Base-by-base conservation (phyloP, 2,797 vertebrate species). In the Synaphobranchus kaupii region DNA sequence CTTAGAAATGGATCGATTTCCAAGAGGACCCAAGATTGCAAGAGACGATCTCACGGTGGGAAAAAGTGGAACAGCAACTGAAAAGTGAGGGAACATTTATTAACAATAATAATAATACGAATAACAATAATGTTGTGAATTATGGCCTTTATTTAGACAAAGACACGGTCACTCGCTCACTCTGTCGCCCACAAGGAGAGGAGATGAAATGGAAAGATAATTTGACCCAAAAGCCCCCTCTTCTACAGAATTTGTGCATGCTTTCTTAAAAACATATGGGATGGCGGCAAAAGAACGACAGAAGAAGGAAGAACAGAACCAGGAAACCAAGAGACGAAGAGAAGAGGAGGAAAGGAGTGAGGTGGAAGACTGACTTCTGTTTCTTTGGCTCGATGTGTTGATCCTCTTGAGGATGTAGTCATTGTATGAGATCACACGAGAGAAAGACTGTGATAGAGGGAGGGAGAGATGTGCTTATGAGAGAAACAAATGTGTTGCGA, bases 211-310 rank as follows among this genome's bases (percentile, higher is more conserved):
- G 81, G 76, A 81, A 25, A 68, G 86, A 54, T 88, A 73, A 47
- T 89, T 86, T 68, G 31, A 80, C 66, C 83, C 84, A 85, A 90
- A 85, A 90, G 87, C 91, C 63, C 87, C 22, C 90, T 91, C 92
- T 92, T 94, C 93, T 91, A 91, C 92, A 93, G 92, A 95, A 94
- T 94, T 94, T 94, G 91, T 95, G 95, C 95, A 96, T 96, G 95
- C 94, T 91, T 95, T 91, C 92, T 94, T 91, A 91, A 92, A 92
- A 93, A 78, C 1, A 15, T 86, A 86, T 89, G 85, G 52, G 71
- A 34, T 78, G 73, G 28, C 10, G 44, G 8, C 7, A 52, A 6
- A 39, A 22, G 50, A 68, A 3, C 39, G 28, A 28, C 63, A 68
- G 25, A 44, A 84, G 44, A 47, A 9, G 4, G 15, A 84, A 28